phyloP scores from a whole-genome alignment of 2,797 vertebrate genomes.

The Dendrocincla tyrannina region DNA sequence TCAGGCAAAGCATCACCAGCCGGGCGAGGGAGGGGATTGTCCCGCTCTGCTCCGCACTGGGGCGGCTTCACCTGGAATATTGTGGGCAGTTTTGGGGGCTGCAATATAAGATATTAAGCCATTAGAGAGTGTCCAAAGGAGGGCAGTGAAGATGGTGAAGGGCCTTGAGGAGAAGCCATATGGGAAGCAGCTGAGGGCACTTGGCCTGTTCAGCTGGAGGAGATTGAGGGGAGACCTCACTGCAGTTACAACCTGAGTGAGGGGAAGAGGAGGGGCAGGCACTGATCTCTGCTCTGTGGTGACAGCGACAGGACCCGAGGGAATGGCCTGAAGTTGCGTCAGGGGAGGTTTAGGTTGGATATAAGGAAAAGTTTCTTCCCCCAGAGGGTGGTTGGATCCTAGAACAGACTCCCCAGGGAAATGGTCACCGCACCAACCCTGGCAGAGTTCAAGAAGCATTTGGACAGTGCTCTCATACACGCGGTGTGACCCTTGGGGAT shows the following conservation, averaged over 20 bases:
- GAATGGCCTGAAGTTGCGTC: neutral
- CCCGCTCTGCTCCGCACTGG: rapidly evolving
- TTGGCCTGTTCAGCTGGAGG: neutral
- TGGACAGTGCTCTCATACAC: neutral
- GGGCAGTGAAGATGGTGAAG: neutral
- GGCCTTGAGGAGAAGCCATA: neutral
- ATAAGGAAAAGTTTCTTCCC: neutral
- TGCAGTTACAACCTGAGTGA: neutral
- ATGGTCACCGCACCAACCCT: neutral
- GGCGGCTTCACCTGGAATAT: rapidly evolving
- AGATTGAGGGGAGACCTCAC: neutral
- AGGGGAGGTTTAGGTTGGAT: neutral
- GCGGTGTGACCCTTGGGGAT: rapidly evolving
- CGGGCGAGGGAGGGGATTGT: rapidly evolving
- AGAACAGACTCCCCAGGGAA: neutral
- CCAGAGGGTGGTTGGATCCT: rapidly evolving
- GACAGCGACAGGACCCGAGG: neutral
- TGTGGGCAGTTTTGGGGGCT: too few relatives aligned
- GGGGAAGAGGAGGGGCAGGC: neutral
- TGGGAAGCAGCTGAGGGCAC: neutral
- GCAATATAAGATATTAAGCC: neutral
- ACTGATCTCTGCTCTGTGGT: neutral
- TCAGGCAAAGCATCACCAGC: rapidly evolving
- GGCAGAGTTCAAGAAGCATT: neutral
- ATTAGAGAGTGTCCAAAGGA: neutral